Base-by-base conservation (phyloP, 2,113 vertebrate genomes). In the Embiotoca jacksoni region DNA sequence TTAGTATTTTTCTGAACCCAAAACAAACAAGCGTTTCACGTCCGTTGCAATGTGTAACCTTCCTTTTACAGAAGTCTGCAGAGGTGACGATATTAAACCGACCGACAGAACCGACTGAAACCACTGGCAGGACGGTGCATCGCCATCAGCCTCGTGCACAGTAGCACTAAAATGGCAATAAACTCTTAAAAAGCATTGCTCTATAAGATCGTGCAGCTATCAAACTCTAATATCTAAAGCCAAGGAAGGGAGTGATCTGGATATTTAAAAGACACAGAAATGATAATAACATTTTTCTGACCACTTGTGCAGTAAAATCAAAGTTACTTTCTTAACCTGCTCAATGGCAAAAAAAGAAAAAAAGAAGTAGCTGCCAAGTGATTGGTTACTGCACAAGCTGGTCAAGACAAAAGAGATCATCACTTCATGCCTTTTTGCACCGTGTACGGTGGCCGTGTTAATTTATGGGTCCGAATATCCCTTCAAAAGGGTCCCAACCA, bases 371-470 rank as follows among this genome's bases (percentile, higher is more conserved):
- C 50, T 58, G 68, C 80, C 73, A 71, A 74, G 64, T 36, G 65
- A 37, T 50, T 58, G 67, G 63, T 69, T 64, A 44, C 65, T 47
- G 66, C 71, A 59, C 70, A 87, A 81, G 81, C 72, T 78, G 81
- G 60, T 72, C 58, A 66, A 68, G 56, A 75, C 63, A 73, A 78
- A 78, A 71, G 41, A 66, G 49, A 78, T 65, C 57, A 72, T 63
- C 77, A 80, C 72, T 61, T 58, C 14, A 31, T 64, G 47, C 46
- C 56, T 78, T 37, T 62, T 39, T 57, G 73, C 70, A 72, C 35
- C 23, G 35, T 7, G 10, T 11, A 13, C 58, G 50, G 49, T 6
- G 39, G 57, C 23, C 23, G 23, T 23, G 23, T 23, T 23, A 23
- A 23, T 41, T 64, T 54, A 10, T 54, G 46, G 14, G 39, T 3